A percentile compares a stretch with the other conserved stretches of the same genome.
Evolutionary conservation across 92 coral and sea anemone species (phyloP).

Genomic region (Palythoa grandis): DNA sequence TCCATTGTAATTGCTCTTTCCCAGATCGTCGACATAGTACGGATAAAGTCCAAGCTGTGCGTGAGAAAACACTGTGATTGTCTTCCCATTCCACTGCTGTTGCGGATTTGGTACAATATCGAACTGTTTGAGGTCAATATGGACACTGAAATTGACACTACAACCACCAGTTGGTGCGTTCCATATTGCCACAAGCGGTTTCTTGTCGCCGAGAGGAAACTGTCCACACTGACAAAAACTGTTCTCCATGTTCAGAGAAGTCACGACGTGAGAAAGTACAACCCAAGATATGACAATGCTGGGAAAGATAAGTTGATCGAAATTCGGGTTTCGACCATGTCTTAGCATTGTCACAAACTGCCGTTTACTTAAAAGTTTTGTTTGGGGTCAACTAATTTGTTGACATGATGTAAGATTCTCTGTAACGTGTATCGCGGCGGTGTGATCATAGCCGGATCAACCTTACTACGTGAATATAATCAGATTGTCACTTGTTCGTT

Average conservation of each 20-base stretch:
- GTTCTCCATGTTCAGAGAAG: slow-evolving; percentile 41
- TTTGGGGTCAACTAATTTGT: slow-evolving; percentile 28
- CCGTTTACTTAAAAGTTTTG: neutral
- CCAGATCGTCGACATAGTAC: slow-evolving; percentile 70
- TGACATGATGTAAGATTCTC: slow-evolving; percentile 43
- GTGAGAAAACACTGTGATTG: slow-evolving; percentile 89
- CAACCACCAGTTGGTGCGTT: slow-evolving; percentile 99
- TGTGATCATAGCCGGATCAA: slow-evolving; percentile 18
- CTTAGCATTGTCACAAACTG: slow-evolving; percentile 18
- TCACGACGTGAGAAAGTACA: neutral
- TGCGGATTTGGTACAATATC: slow-evolving; percentile 84
- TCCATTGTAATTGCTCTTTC: slow-evolving; percentile 76
- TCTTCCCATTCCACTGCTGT: slow-evolving; percentile 94
- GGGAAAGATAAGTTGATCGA: slow-evolving; percentile 8
- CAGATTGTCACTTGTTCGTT: neutral
- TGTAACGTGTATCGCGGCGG: neutral
- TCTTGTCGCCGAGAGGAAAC: slow-evolving; percentile 69
- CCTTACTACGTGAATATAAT: neutral
- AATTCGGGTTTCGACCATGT: slow-evolving; percentile 1
- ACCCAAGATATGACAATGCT: neutral
- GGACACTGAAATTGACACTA: slow-evolving; percentile 78
- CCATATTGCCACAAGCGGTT: slow-evolving; percentile 96
- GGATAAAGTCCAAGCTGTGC: slow-evolving; percentile 96
- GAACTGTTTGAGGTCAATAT: slow-evolving; percentile 80
- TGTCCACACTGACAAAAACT: slow-evolving; percentile 82